Percentiles rank a stretch among this genome's conserved stretches.
Evolutionary conservation across 2,113 vertebrate species (phyloP).

Genomic region (Chroicocephalus ridibundus): DNA sequence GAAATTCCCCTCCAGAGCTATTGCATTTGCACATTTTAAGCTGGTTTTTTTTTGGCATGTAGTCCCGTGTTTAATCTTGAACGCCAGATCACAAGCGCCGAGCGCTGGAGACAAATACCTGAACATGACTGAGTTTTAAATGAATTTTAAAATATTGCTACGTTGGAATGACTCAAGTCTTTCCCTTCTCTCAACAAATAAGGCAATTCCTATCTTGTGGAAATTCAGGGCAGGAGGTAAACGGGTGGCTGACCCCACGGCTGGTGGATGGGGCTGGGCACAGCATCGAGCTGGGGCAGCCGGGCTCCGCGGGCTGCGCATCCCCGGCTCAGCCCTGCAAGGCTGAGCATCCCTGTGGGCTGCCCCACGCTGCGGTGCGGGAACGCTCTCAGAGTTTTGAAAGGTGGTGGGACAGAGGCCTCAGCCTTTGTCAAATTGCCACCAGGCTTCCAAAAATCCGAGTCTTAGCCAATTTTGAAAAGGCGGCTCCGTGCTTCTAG

Average conservation of each 20-base stretch:
- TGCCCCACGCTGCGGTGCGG: rapidly evolving
- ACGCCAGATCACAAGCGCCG: not conserved
- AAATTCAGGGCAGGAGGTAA: not conserved
- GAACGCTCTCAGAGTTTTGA: not conserved
- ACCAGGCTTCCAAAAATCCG: not conserved
- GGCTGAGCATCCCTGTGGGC: not conserved
- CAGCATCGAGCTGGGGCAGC: not conserved
- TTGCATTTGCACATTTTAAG: not conserved
- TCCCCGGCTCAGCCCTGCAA: rapidly evolving
- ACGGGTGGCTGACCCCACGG: not conserved
- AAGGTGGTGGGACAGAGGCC: not conserved
- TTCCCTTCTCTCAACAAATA: not conserved
- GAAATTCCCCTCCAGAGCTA: not conserved
- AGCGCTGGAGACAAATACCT: not conserved
- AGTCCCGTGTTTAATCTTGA: not conserved
- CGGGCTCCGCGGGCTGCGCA: too few relatives aligned
- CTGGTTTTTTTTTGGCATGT: not conserved
- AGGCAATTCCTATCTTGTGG: not conserved
- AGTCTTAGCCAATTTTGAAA: not conserved
- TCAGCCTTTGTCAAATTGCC: not conserved
- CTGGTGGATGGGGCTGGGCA: not conserved
- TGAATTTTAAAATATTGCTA: not conserved
- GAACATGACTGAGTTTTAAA: not conserved
- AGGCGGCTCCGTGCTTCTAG: not conserved
- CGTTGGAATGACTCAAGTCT: not conserved